Conservation (phyloP, 2,888 invertebrate genomes). For the Xylophagus ater region DNA sequence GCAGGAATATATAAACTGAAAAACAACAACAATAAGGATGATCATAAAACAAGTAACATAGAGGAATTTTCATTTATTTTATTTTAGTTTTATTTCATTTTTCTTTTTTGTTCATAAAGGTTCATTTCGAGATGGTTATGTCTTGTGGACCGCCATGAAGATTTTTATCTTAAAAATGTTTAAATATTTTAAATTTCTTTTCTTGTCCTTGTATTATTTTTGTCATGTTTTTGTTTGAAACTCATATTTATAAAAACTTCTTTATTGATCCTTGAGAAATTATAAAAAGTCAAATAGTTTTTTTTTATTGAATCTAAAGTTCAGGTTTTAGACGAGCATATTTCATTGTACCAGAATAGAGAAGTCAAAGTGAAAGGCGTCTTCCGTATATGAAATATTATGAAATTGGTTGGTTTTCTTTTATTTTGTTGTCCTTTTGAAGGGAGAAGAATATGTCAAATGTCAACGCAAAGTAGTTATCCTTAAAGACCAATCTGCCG, state of each 20-base stretch:
- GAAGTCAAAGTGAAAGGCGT: constrained; percentile 12
- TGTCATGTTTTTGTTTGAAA: constrained; percentile 13
- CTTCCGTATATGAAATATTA: constrained; percentile 11
- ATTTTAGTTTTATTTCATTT: too few relatives aligned
- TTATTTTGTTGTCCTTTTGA: constrained; percentile 9
- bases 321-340: neutral
- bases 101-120: too few relatives aligned
- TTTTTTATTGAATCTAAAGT: neutral
- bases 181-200: constrained; percentile 10
- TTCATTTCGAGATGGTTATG: constrained; percentile 4
- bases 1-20: constrained; percentile 13
- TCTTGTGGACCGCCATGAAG: constrained; percentile 16
- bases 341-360: constrained; percentile 1
- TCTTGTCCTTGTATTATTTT: constrained; percentile 14
- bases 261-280: constrained; percentile 10
- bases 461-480: constrained; percentile 15
- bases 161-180: constrained; percentile 14
- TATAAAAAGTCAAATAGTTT: constrained; percentile 6
- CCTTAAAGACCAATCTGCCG: constrained; percentile 15
- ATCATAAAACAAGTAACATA: too few relatives aligned
- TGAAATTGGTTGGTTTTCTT: constrained; percentile 10
- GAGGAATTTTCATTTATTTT: constrained; percentile 16
- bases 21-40: constrained; percentile 14
- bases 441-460: constrained; percentile 16
- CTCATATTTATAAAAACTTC: constrained; percentile 5